A percentile compares a stretch with the other conserved stretches of the same genome.
phyloP scores from a whole-genome alignment of 2,113 vertebrate species.

The Neofelis nebulosa region DNA sequence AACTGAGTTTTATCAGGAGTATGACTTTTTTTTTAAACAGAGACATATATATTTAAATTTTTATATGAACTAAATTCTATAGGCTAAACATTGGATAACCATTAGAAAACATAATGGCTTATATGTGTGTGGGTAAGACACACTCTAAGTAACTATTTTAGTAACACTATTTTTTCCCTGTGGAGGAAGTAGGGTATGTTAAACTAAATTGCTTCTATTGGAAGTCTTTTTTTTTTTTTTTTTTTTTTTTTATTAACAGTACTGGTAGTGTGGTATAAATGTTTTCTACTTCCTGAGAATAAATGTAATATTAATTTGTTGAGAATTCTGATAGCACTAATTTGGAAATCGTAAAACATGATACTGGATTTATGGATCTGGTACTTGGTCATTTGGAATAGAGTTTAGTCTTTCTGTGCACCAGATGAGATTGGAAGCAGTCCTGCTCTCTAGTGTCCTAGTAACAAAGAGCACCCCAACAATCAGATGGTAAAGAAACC shows the following conservation, averaged over 20 bases:
- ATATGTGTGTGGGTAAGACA: constrained; percentile 2
- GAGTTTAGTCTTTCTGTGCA: not conserved
- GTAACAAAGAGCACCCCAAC: not conserved
- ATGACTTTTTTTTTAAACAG: not conserved
- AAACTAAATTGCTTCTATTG: not conserved
- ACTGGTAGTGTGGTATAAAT: not conserved
- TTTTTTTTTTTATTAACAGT: not conserved
- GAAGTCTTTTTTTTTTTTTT: constrained; percentile 13
- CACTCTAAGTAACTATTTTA: constrained; percentile 5
- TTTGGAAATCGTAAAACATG: constrained; percentile 31
- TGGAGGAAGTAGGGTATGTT: not conserved
- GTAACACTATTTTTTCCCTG: not conserved
- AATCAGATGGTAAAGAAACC: not conserved
- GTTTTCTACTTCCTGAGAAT: not conserved
- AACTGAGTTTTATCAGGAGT: not conserved
- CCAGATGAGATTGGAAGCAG: not conserved
- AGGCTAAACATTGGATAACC: not conserved
- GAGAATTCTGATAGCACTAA: not conserved
- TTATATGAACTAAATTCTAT: not conserved
- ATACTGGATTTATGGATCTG: constrained; percentile 17
- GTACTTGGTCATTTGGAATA: constrained; percentile 30
- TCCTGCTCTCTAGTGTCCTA: not conserved
- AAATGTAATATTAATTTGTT: not conserved
- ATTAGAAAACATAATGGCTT: not conserved
- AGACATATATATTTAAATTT: not conserved